phyloP scores from a whole-genome alignment of 2,888 invertebrate species.

The Drosophila glabriapex region DNA sequence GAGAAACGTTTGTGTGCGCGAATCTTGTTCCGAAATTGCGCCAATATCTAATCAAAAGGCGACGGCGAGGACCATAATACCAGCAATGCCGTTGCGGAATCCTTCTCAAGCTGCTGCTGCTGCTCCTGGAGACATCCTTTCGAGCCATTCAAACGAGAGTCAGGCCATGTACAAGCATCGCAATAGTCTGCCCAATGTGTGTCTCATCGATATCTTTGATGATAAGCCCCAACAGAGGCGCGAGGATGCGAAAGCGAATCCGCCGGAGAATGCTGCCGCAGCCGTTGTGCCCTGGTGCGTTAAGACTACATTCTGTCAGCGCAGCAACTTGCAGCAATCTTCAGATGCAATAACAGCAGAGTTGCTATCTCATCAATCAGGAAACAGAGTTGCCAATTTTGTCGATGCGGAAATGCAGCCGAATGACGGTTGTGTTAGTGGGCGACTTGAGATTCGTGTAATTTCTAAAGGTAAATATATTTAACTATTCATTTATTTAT shows the following conservation, averaged over 20 bases:
- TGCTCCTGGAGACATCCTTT: constrained; percentile 25
- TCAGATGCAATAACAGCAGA: constrained; percentile 14
- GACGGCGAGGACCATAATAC: neutral
- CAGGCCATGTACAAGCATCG: constrained; percentile 69
- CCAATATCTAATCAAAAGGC: constrained; percentile 36
- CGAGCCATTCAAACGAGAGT: constrained; percentile 33
- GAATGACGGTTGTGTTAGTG: constrained; percentile 88
- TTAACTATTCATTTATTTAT: neutral
- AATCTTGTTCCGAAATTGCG: constrained; percentile 76
- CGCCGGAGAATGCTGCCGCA: neutral
- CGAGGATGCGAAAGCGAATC: neutral
- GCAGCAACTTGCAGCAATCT: constrained; percentile 45
- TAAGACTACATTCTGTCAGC: constrained; percentile 58
- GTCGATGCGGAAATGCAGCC: constrained; percentile 37
- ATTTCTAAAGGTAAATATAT: constrained; percentile 86
- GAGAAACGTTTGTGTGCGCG: constrained; percentile 90
- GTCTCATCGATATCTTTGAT: constrained; percentile 73
- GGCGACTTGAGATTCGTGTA: constrained; percentile 93
- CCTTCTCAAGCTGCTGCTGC: constrained; percentile 11
- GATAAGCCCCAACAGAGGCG: constrained; percentile 23
- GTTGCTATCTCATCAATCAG: constrained; percentile 2
- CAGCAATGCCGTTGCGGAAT: constrained; percentile 36
- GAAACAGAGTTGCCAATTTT: neutral
- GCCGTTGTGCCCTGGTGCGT: constrained; percentile 51
- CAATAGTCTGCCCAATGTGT: constrained; percentile 84